A percentile compares a stretch with the other conserved stretches of the same genome.
phyloP scores from a whole-genome alignment of 2,113 vertebrate species.

The Castor canadensis region DNA sequence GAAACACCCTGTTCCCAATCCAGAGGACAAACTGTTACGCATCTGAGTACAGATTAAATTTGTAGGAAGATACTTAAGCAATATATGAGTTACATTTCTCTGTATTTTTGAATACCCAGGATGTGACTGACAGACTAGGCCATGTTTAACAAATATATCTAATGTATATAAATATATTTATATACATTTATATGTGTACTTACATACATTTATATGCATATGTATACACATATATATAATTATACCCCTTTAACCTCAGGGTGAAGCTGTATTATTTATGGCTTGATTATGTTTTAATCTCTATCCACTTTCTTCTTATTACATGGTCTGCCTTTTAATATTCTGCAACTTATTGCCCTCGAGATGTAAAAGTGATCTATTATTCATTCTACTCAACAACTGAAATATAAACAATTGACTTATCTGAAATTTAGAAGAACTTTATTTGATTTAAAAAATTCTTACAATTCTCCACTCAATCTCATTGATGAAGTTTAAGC shows the following conservation, averaged over 20 bases:
- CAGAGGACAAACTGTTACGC: background rate
- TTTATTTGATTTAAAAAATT: conserved; percentile 1
- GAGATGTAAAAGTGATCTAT: background rate
- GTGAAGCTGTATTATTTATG: background rate
- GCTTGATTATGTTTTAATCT: background rate
- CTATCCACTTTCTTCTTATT: background rate
- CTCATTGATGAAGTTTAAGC: background rate
- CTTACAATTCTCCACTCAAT: background rate
- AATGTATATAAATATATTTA: no score
- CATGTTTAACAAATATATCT: background rate
- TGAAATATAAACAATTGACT: background rate
- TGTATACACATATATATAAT: background rate
- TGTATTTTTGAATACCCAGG: conserved; percentile 7
- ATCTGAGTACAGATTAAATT: background rate
- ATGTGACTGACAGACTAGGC: background rate
- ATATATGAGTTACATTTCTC: conserved; percentile 2
- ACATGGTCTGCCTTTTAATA: background rate
- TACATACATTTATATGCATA: background rate
- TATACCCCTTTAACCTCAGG: background rate
- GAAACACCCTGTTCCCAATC: background rate
- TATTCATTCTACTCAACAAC: background rate
- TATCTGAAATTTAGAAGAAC: background rate
- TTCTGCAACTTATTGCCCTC: background rate
- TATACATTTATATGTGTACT: background rate
- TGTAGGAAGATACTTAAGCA: conserved; percentile 5